A percentile compares a stretch with the other conserved stretches of the same genome.
These are phyloP conservation scores for Coturnix japonica DNA, from an alignment of 2,113 vertebrate species.

Conservation along the genomic window DNA sequence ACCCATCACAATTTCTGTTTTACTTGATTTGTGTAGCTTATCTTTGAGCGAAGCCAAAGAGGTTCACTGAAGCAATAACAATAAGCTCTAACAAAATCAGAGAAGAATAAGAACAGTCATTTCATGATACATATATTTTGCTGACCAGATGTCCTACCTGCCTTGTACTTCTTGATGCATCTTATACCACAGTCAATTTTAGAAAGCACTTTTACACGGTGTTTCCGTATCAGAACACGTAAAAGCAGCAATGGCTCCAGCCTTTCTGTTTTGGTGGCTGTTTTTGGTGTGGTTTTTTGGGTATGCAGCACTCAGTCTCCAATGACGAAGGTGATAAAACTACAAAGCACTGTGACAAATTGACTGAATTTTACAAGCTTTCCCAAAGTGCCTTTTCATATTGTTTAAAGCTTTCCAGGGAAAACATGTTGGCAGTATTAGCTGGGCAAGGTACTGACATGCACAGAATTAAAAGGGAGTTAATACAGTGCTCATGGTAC, in stretches of 20 bases:
- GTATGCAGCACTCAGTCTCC: not conserved
- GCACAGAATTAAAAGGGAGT: constrained; percentile 33
- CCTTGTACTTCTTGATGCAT: not conserved
- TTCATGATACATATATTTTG: not conserved
- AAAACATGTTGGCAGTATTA: constrained; percentile 50
- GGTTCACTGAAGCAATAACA: not conserved
- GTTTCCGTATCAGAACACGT: not conserved
- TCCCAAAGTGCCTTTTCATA: constrained; percentile 54
- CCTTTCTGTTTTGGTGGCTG: not conserved
- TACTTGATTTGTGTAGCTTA: not conserved
- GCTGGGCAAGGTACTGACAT: constrained; percentile 33
- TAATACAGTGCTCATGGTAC: constrained; percentile 30
- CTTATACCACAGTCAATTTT: not conserved
- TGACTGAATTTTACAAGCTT: constrained; percentile 64
- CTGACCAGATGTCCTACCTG: not conserved
- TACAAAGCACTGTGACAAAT: constrained; percentile 46
- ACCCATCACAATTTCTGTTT: not conserved
- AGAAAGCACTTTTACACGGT: not conserved
- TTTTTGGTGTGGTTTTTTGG: not conserved
- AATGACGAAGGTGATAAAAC: constrained; percentile 56
- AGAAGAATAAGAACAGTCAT: not conserved
- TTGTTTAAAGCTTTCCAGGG: constrained; percentile 59
- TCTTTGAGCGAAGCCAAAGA: not conserved
- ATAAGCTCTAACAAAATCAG: not conserved
- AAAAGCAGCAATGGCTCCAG: not conserved